Evolutionary conservation across 2,888 invertebrate genomes (phyloP).

Genomic region (Epistrophe grossulariae): DNA sequence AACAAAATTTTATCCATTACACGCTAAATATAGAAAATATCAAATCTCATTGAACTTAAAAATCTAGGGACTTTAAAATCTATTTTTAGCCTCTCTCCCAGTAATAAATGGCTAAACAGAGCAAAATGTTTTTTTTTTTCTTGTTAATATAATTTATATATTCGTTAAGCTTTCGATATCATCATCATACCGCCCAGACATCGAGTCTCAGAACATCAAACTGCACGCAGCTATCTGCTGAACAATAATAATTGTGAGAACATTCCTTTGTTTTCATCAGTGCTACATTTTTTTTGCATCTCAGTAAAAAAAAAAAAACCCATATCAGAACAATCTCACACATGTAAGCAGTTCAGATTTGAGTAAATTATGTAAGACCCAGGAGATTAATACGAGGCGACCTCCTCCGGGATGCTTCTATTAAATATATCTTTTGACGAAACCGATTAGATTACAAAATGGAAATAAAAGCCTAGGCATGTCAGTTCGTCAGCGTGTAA

Average conservation of each 20-base stretch:
- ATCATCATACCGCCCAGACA: constrained; percentile 8
- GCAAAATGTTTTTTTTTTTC: background rate
- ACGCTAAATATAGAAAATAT: constrained; percentile 8
- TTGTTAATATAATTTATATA: background rate
- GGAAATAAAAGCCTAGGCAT: constrained; percentile 60
- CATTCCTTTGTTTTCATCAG: constrained; percentile 3
- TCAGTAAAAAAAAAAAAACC: background rate
- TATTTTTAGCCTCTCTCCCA: background rate
- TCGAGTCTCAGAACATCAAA: constrained; percentile 12
- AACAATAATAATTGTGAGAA: constrained; percentile 18
- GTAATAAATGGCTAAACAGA: background rate
- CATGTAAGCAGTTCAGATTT: constrained; percentile 1
- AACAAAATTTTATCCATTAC: background rate
- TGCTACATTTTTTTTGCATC: constrained; percentile 10
- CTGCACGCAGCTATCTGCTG: background rate
- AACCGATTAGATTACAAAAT: constrained; percentile 74
- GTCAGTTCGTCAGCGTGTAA: constrained; percentile 23
- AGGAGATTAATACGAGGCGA: constrained; percentile 38
- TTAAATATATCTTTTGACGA: constrained; percentile 60
- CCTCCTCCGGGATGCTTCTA: constrained; percentile 45
- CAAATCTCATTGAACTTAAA: background rate
- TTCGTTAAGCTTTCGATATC: constrained; percentile 11
- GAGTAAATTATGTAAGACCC: constrained; percentile 38
- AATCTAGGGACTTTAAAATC: constrained; percentile 11
- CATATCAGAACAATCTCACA: constrained; percentile 28